Base-by-base conservation (phyloP, 2,888 invertebrate genomes). In the Troglohyphantes excavatus region DNA sequence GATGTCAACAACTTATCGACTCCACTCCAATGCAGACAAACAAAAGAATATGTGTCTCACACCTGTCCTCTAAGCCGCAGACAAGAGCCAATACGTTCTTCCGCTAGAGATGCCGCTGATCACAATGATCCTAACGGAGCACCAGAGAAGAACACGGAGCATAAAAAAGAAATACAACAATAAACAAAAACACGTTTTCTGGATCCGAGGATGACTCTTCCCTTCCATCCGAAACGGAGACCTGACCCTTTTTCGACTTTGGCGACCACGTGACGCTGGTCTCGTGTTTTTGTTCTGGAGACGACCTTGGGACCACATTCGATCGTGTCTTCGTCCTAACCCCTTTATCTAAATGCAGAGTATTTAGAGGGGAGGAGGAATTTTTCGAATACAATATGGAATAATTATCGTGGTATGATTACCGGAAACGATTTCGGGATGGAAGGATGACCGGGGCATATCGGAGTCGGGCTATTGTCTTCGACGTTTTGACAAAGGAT, bases 171-270 rank as follows among this genome's bases (percentile, higher is more conserved):
- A 46, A 73, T 19, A 53, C 17, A 53, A 53, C 53, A 53, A 53
- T 53, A 53, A 53, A 53, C 53, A 53, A 13, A 75, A 59, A 29
- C 61, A 29, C 63, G 29, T 39, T 76, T 33, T 29, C 53, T 53
- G 53, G 53, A 53, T 53, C 53, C 53, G 13, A 53, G 39, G 39
- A 39, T 53, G 53, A 53, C 5, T n/a, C 53, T 39, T 59, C 29
- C 67, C 33, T 67, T 43, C 21, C 67, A 53, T 46, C 19, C 23
- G 9, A 46, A 63, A 33, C 73, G 7, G 17, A 29, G 84, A 29
- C 67, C 65, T 84, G 85, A 85, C 85, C 82, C 75, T 76, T 76
- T 83, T 84, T 39, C 39, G 9, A 39, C 39, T 39, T 53, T 17
- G 9, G 53, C 53, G 33, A 59, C 33, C 85, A 76, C 85, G 85